Percentiles rank a stretch among this genome's conserved stretches.
Evolutionary conservation across 2,113 vertebrate genomes (phyloP).

Genomic region (Micronycteris hirsuta): DNA sequence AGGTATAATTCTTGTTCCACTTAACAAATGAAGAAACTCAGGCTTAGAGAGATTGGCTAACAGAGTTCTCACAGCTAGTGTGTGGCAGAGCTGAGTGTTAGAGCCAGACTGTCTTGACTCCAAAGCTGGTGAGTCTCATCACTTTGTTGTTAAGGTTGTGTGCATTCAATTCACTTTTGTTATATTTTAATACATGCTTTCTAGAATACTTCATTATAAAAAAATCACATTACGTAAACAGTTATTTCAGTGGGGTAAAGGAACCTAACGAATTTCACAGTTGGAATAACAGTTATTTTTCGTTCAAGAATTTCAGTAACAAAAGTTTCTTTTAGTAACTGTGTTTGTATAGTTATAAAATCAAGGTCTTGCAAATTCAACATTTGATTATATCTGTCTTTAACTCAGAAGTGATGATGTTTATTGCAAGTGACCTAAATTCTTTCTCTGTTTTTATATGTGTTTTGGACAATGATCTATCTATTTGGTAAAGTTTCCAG

Average conservation of each 20-base stretch:
- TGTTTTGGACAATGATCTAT: background rate
- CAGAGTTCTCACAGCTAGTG: background rate
- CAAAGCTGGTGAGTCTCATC: background rate
- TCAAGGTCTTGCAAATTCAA: background rate
- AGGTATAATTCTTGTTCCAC: background rate
- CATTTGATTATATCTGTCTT: slow-evolving; percentile 20
- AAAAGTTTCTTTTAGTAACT: background rate
- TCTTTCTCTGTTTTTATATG: background rate
- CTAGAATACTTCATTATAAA: background rate
- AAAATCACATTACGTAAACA: background rate
- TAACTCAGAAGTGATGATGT: background rate
- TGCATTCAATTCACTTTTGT: background rate
- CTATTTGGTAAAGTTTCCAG: background rate
- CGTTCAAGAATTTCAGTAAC: background rate
- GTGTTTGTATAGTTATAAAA: background rate
- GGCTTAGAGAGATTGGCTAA: background rate
- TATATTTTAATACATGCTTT: background rate
- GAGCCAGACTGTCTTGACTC: background rate
- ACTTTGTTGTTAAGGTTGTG: slow-evolving; percentile 1
- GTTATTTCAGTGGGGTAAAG: background rate
- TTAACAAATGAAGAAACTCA: background rate
- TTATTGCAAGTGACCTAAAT: background rate
- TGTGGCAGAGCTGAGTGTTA: background rate
- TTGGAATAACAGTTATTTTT: slow-evolving; percentile 6
- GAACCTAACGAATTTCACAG: background rate